Base-by-base conservation (phyloP, 2,888 invertebrate genomes). In the Griposia aprilina region DNA sequence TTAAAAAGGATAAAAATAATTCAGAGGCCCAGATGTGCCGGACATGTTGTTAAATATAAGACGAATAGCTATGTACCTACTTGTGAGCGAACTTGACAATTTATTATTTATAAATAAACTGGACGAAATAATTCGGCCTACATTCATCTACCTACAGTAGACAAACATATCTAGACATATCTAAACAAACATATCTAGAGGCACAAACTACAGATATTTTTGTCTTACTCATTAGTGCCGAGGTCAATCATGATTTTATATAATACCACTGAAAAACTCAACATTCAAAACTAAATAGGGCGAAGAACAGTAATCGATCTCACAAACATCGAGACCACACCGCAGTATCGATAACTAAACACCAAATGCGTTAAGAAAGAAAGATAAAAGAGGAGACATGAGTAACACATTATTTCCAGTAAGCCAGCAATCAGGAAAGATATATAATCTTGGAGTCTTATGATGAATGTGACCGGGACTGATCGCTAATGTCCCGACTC, bases 331-430 rank as follows among this genome's bases (percentile, higher is more conserved):
- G 69, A 70, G 66, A 80, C 30, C 41, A 74, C 52, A 71, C 8
- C 13, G 6, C 30, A 57, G 0, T 59, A 74, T 66, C 75, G 66
- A 84, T 67, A 75, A 26, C 20, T 15, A 41, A 30, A 65, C 57
- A 74, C 70, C 50, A 52, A 59, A 86, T 76, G 72, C 66, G 36
- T 50, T 63, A 57, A 59, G 26, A 57, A 60, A 50, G 59, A 59
- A 68, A 75, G 67, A 88, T 88, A 90, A 91, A 91, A 89, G 84
- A 87, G 82, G 13, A 87, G 87, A 88, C 91, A 93, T 93, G 91
- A 91, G 91, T 90, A 89, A 90, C 90, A 90, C 89, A 94, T 94
- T 94, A 94, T 90, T 93, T 93, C 92, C 91, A 92, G 91, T 89
- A 91, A 89, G 90, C 88, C 90, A 90, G 87, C 93, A 93, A 94